phyloP scores from a whole-genome alignment of 2,113 vertebrate species.

The Amblyornis subalaris region DNA sequence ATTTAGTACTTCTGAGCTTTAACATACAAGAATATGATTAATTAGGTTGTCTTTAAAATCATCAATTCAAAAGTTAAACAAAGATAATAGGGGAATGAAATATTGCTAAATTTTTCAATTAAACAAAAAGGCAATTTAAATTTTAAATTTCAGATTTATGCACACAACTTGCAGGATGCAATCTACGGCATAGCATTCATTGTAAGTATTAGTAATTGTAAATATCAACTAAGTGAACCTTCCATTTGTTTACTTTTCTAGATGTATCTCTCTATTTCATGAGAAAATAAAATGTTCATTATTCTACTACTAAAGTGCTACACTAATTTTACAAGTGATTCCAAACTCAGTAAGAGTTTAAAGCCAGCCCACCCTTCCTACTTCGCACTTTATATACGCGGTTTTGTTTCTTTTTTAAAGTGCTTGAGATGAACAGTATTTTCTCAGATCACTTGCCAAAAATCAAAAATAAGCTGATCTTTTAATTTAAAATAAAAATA shows the following conservation, averaged over 20 bases:
- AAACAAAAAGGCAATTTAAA: neutral
- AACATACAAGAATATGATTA: neutral
- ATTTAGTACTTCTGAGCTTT: neutral
- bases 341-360: neutral
- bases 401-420: neutral
- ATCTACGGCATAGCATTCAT: neutral
- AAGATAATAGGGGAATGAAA: neutral
- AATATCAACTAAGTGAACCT: neutral
- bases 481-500: neutral
- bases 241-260: neutral
- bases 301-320: neutral
- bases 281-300: neutral
- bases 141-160: neutral
- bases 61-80: neutral
- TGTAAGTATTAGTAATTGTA: neutral
- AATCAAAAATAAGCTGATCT: neutral
- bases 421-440: neutral
- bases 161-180: neutral
- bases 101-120: neutral
- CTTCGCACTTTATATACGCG: neutral
- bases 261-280: neutral
- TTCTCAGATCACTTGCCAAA: neutral
- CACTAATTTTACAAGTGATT: neutral
- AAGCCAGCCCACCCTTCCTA: neutral
- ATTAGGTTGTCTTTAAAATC: neutral